These are phyloP conservation scores for Tenthredo scrophulariae DNA, from an alignment of 2,888 invertebrate genomes.

Conservation along the genomic window DNA sequence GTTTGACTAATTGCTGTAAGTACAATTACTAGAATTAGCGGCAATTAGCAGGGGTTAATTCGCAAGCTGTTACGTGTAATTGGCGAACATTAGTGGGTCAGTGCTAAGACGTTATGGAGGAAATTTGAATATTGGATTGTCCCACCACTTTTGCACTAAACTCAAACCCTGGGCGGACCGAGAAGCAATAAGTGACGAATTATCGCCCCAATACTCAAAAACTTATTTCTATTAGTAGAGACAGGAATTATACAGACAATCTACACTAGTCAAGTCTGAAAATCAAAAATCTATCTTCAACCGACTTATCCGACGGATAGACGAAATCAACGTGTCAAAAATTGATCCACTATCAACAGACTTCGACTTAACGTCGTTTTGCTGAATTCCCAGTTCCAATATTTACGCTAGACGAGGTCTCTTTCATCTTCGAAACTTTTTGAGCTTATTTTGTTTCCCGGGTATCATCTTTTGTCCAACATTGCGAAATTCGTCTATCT, in stretches of 20 bases:
- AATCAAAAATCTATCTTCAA: neutral
- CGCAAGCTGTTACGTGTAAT: conserved; percentile 70
- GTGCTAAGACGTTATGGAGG: conserved; percentile 62
- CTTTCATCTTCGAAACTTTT: neutral
- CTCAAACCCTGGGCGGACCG: neutral
- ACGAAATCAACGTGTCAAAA: conserved; percentile 1
- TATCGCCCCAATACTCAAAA: neutral
- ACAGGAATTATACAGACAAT: neutral
- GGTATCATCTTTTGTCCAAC: neutral
- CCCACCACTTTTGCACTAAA: conserved; percentile 31
- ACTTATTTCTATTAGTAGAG: neutral
- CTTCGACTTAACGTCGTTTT: neutral
- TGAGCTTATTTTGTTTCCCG: neutral
- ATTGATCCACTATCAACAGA: conserved; percentile 6
- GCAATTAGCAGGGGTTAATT: conserved; percentile 75
- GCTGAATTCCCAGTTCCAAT: neutral
- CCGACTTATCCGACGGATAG: neutral
- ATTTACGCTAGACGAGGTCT: neutral
- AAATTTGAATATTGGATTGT: conserved; percentile 51
- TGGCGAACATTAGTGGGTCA: conserved; percentile 72
- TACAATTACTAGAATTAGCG: conserved; percentile 73
- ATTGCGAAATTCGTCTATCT: conserved; percentile 22
- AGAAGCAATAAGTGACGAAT: neutral
- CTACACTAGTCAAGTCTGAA: neutral
- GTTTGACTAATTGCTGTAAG: conserved; percentile 71